Percentiles rank a stretch among this genome's conserved stretches.
These are phyloP conservation scores for Tenualosa thibaudeaui DNA, from an alignment of 2,797 vertebrate genomes.

Conservation along the genomic window DNA sequence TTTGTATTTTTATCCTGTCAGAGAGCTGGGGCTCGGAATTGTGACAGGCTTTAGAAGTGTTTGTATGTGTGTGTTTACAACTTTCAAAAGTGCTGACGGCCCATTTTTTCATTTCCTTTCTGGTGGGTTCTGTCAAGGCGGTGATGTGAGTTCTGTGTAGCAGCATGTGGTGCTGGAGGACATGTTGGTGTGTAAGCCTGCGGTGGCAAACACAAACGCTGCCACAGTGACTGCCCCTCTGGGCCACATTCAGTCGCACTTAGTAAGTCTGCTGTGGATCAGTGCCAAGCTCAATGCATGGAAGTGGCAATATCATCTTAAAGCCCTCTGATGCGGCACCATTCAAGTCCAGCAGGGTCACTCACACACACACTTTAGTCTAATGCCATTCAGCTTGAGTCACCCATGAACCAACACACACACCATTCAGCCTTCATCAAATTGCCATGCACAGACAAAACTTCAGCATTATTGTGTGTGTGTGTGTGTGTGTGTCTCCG, in stretches of 20 bases:
- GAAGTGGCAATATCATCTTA: not conserved
- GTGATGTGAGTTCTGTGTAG: not conserved
- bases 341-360: not conserved
- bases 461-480: not conserved
- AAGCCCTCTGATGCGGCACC: not conserved
- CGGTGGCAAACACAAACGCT: not conserved
- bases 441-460: not conserved
- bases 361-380: not conserved
- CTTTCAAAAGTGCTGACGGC: not conserved
- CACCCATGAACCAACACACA: not conserved
- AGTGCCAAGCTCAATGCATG: constrained; percentile 3
- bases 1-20: not conserved
- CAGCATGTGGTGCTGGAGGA: not conserved
- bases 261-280: not conserved
- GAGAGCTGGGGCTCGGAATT: not conserved
- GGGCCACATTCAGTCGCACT: not conserved
- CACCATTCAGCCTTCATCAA: not conserved
- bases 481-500: not conserved
- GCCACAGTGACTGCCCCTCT: not conserved
- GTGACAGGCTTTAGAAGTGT: constrained; percentile 2
- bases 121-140: not conserved
- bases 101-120: not conserved
- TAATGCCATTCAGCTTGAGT: not conserved
- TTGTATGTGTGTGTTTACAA: not conserved
- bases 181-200: not conserved